Conservation (phyloP, 2,797 vertebrate genomes). For the Carapus acus region DNA sequence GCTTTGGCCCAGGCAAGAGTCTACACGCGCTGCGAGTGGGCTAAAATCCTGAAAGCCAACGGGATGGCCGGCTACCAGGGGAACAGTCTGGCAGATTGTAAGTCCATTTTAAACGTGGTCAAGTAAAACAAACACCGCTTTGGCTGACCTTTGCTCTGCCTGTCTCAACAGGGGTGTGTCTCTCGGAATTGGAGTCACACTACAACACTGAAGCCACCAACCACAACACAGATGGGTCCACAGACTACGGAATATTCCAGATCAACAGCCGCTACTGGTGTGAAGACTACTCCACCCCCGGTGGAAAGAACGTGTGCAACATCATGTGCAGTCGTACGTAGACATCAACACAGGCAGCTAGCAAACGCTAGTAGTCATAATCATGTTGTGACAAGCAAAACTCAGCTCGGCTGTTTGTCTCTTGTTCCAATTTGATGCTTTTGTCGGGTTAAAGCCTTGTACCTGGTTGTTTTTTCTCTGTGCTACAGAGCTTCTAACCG, state of each 20-base stretch:
- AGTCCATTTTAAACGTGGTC: constrained; percentile 44
- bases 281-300: not conserved
- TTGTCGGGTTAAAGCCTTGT: not conserved
- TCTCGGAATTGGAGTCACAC: constrained; percentile 57
- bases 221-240: constrained; percentile 66
- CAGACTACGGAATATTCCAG: constrained; percentile 71
- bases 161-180: constrained; percentile 70
- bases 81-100: constrained; percentile 64
- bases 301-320: constrained; percentile 47
- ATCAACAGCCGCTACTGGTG: constrained; percentile 79
- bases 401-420: too few species aligned
- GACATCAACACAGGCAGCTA: too few species aligned
- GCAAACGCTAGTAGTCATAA: not conserved
- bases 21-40: constrained; percentile 59
- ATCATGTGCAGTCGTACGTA: constrained; percentile 64
- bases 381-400: too few species aligned
- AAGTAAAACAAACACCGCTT: too few species aligned
- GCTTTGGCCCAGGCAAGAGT: constrained; percentile 34
- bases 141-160: not conserved
- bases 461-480: not conserved
- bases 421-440: too few species aligned
- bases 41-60: constrained; percentile 40
- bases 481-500: constrained; percentile 43
- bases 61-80: constrained; percentile 58
- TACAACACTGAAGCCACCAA: constrained; percentile 53